Conservation (phyloP, 2,797 vertebrate species). For the Molothrus aeneus region DNA sequence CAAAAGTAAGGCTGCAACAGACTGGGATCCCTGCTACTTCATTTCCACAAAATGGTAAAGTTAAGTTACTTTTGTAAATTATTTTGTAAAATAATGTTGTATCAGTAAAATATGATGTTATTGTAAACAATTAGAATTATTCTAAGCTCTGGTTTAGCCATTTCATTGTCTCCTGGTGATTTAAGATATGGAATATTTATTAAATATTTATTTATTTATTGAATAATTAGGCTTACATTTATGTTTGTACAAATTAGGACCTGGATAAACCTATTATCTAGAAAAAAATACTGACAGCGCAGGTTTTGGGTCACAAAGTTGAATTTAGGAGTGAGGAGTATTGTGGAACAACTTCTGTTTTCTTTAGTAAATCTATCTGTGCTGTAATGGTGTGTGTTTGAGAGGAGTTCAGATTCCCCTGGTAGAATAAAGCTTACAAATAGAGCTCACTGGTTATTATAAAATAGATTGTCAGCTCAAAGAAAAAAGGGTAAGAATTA, state of each 20-base stretch:
- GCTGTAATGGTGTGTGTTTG: background rate
- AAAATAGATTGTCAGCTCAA: background rate
- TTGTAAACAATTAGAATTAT: background rate
- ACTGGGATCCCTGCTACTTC: background rate
- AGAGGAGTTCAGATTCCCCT: background rate
- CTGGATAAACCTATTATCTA: background rate
- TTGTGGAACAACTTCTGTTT: background rate
- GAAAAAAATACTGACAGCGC: background rate
- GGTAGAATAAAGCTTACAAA: background rate
- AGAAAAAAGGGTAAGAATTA: background rate
- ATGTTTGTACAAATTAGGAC: background rate
- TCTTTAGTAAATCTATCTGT: background rate
- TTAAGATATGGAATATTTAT: background rate
- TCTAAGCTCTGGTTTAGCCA: background rate
- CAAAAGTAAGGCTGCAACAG: fast-evolving
- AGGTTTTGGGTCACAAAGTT: background rate
- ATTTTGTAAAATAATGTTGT: background rate
- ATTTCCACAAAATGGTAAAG: background rate
- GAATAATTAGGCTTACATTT: background rate
- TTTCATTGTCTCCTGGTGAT: background rate
- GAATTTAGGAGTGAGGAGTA: background rate
- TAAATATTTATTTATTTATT: background rate
- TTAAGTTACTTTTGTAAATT: background rate
- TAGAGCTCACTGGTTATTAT: background rate
- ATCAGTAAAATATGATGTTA: background rate